Percentiles rank a stretch among this genome's conserved stretches.
These are phyloP conservation scores for Drosophila nr. medialis DNA, from an alignment of 2,888 invertebrate genomes.

Conservation along the genomic window DNA sequence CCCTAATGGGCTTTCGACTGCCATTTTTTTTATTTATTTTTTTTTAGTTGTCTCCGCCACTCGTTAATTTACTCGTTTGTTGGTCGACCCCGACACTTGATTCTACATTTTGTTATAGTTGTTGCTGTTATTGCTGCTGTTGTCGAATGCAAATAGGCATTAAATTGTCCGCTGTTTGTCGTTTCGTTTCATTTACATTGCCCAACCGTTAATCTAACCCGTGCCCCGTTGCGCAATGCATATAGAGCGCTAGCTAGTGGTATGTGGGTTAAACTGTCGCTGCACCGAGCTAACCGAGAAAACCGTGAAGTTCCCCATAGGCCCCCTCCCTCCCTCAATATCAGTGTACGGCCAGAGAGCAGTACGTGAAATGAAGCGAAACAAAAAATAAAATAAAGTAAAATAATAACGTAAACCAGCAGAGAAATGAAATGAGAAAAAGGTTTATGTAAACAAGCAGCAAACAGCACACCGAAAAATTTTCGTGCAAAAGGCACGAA, in stretches of 20 bases:
- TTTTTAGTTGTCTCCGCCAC: conserved; percentile 16
- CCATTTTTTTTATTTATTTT: conserved; percentile 17
- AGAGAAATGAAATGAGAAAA: conserved; percentile 53
- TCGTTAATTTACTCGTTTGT: conserved; percentile 61
- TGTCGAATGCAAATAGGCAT: conserved; percentile 76
- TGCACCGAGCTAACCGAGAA: conserved; percentile 37
- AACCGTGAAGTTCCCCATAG: conserved; percentile 11
- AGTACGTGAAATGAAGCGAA: conserved; percentile 19
- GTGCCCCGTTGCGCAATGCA: conserved; percentile 55
- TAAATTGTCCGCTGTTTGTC: conserved; percentile 72
- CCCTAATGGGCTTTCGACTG: conserved; percentile 2
- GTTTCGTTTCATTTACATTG: conserved; percentile 73
- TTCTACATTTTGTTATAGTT: conserved; percentile 52
- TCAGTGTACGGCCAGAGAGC: conserved; percentile 16
- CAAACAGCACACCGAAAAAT: conserved; percentile 42
- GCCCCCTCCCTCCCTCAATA: background rate
- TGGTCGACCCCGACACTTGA: conserved; percentile 67
- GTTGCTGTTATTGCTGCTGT: conserved; percentile 30
- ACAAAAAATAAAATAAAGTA: background rate
- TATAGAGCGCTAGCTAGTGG: conserved; percentile 27
- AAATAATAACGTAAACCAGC: conserved; percentile 3
- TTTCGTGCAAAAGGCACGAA: conserved; percentile 74
- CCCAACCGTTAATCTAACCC: conserved; percentile 21
- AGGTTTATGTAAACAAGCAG: conserved; percentile 74
- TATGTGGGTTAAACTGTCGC: conserved; percentile 71